Conservation (phyloP, 2,113 vertebrate species). For the Eurypyga helias region DNA sequence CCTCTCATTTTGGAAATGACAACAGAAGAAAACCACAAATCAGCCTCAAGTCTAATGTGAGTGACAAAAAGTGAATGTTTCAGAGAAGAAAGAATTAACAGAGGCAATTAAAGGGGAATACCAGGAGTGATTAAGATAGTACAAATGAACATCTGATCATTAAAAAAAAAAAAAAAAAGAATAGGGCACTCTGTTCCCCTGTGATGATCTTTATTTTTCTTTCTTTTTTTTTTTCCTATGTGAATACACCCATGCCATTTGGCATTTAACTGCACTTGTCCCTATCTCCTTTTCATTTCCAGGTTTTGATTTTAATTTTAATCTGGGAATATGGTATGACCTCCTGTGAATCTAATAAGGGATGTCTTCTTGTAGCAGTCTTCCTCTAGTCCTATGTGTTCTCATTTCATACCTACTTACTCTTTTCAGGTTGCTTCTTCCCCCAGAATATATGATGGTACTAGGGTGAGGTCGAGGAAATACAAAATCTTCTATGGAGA, state of each 20-base stretch:
- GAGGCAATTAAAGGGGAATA: neutral
- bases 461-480: neutral
- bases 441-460: neutral
- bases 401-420: neutral
- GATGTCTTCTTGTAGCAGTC: neutral
- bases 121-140: neutral
- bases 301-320: neutral
- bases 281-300: neutral
- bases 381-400: neutral
- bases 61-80: neutral
- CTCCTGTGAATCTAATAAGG: neutral
- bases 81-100: neutral
- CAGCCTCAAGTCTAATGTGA: neutral
- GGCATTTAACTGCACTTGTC: neutral
- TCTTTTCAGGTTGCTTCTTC: neutral
- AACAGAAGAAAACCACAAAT: neutral
- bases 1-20: neutral
- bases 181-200: neutral
- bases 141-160: neutral
- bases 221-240: rapidly evolving
- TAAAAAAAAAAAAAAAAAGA: neutral
- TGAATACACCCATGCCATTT: neutral
- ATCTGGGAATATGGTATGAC: neutral
- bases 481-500: neutral
- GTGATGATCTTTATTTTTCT: neutral